These are phyloP conservation scores for Ariopsis seemanni DNA, from an alignment of 2,113 vertebrate genomes.

Conservation along the genomic window DNA sequence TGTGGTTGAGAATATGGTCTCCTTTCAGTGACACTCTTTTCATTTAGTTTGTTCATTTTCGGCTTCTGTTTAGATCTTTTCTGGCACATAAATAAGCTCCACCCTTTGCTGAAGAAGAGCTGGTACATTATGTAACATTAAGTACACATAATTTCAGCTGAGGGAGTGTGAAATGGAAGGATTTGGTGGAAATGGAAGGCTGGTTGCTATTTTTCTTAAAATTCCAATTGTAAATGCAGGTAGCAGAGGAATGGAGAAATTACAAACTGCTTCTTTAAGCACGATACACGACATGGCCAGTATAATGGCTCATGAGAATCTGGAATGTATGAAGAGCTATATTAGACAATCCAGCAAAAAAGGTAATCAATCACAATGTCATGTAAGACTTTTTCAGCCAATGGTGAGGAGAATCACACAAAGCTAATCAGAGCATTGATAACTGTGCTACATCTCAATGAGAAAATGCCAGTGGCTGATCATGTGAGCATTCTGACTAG, in stretches of 20 bases:
- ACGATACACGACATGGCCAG: neutral
- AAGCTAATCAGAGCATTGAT: neutral
- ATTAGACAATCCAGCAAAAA: neutral
- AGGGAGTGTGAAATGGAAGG: neutral
- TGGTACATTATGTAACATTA: neutral
- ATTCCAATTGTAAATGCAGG: neutral
- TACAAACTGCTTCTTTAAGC: slow-evolving; percentile 14
- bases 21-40: neutral
- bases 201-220: neutral
- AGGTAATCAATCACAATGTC: neutral
- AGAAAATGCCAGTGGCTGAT: neutral
- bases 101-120: neutral
- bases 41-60: neutral
- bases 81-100: neutral
- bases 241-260: neutral
- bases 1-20: neutral
- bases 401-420: slow-evolving; percentile 3
- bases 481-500: slow-evolving; percentile 1
- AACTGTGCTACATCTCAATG: neutral
- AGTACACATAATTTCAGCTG: neutral
- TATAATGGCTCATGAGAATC: neutral
- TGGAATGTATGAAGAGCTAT: neutral
- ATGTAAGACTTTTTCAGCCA: neutral
- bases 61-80: neutral
- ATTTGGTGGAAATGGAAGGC: neutral